Conservation (phyloP, 2,113 vertebrate species). For the Pogonocichla stellata region DNA sequence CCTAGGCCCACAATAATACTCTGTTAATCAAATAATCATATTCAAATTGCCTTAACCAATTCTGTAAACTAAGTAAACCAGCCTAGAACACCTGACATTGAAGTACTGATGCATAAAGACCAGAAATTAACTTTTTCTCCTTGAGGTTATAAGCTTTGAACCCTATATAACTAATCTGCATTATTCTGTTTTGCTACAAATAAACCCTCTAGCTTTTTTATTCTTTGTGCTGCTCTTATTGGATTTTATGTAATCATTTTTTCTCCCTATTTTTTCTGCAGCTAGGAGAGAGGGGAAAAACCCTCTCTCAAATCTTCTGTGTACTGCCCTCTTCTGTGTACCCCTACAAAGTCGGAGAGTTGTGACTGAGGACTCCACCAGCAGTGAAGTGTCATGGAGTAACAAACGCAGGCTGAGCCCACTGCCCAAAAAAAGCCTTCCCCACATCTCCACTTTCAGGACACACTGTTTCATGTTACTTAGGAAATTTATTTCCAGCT, state of each 20-base stretch:
- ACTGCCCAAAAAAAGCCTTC: not conserved
- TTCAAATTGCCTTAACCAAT: not conserved
- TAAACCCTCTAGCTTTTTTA: not conserved
- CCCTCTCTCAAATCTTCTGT: not conserved
- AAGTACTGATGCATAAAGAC: not conserved
- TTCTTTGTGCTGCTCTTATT: not conserved
- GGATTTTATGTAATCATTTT: not conserved
- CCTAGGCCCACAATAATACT: not conserved
- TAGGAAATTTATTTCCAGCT: not conserved
- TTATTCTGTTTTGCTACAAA: not conserved
- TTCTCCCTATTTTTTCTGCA: not conserved
- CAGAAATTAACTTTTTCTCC: not conserved
- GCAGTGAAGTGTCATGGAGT: not conserved
- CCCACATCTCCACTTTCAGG: not conserved
- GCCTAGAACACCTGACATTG: not conserved
- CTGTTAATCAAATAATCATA: not conserved
- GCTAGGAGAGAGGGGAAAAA: not conserved
- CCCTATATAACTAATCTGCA: not conserved
- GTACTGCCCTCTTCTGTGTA: too few species aligned
- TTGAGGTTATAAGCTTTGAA: not conserved
- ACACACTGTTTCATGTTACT: not conserved
- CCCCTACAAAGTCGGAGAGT: not conserved
- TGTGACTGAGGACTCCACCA: not conserved
- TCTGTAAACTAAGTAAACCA: not conserved
- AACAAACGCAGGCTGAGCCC: not conserved